Base-by-base conservation (phyloP, 1,140 invertebrate species). In the Eciton burchellii region DNA sequence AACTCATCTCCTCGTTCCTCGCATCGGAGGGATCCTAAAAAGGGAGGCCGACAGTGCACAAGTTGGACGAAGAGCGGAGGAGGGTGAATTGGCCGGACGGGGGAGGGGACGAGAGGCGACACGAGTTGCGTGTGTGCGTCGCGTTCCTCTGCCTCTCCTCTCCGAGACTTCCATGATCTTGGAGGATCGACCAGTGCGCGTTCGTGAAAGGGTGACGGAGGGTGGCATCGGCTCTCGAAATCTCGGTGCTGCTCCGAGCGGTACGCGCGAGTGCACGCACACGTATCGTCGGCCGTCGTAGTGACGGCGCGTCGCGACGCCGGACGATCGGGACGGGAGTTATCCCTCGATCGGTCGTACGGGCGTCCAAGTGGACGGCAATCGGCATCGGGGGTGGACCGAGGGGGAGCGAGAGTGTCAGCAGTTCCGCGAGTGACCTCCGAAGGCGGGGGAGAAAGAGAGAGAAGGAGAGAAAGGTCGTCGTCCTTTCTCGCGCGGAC, bases 131-230 rank as follows among this genome's bases (percentile, higher is more conserved):
- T 84, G 72, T 85, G 63, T 85, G 83, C 82, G 81, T 52, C 66
- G 76, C 52, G 63, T 81, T 60, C 62, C 54, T 86, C 74, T 43
- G 63, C 71, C 76, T 81, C 65, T 84, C 81, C 71, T 84, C 71
- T 68, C n/a, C 77, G 77, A 84, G 86, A 88, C 83, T 82, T 81
- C 59, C 73, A 74, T 73, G 83, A 88, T 88, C 85, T 87, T 88
- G 77, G 85, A 79, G 72, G 86, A 88, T 88, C 83, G 86, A 88
- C 83, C 86, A 88, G 86, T 88, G 57, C 77, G 85, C 76, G 85
- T 87, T 88, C 72, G 85, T 60, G 60, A 84, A 83, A 84, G 77
- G 66, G 83, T 88, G 83, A 82, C 76, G 83, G 68, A 77, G 77
- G 83, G 86, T 88, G 68, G 52, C 35, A 60, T n/a, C 47, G 66